Base-by-base conservation (phyloP, 2,113 vertebrate genomes). In the Thunnus thynnus region DNA sequence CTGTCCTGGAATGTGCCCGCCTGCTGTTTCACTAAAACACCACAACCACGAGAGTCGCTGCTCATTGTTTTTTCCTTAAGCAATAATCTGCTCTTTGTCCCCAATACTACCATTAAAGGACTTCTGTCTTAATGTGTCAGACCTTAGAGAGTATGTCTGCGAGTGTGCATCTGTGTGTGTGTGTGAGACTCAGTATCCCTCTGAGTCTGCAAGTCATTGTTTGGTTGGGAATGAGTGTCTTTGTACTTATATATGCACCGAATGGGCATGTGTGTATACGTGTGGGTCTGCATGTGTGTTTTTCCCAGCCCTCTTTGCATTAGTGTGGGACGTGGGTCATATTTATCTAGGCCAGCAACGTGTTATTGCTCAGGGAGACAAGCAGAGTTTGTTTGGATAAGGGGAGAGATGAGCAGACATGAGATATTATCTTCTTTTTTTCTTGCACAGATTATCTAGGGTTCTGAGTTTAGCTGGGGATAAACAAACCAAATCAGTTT, bases 271-370 rank as follows among this genome's bases (percentile, higher is more conserved):
- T 0, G 55, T 50, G 25, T 76, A 50, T 65, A 18, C 18, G 55
- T 84, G 67, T 22, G 22, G 41, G 58, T 76, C 44, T 67, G 57
- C 8, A 20, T 93, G 88, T 93, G 83, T 91, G 87, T 80, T 91
- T 94, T 93, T 93, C 93, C 91, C 93, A 94, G 83, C 81, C 74
- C 69, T 83, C 61, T 71, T 63, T 82, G 83, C 18, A 44, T 78
- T 62, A 47, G 78, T 56, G 61, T 72, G 86, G 86, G 86, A 91
- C 87, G 17, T 50, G 82, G 88, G 90, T 94, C 90, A 86, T 91
- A 89, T 94, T 92, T 94, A 91, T 92, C 84, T 85, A 90, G 90
- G 92, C 83, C 86, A 86, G 82, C 76, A 16, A 73, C 17, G 70
- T 89, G 89, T 87, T 90, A 86, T 86, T 87, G 89, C 92, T 88